Evolutionary conservation across 1,140 invertebrate species (phyloP).

Genomic region (Macrotrachela quadricornifera): DNA sequence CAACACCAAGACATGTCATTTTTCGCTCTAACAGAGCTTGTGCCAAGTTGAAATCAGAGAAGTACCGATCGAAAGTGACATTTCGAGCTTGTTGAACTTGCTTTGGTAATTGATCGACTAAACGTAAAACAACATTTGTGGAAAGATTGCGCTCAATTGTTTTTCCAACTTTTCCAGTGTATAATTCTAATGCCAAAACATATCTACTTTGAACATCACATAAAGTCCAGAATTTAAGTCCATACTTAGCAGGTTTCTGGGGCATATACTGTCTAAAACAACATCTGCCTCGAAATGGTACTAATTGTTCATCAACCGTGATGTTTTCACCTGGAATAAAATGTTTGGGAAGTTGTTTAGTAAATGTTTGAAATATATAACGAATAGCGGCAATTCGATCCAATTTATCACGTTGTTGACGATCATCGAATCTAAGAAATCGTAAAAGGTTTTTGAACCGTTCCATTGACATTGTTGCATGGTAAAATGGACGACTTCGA

Average conservation of each 20-base stretch:
- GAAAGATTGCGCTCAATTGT: too few relatives aligned
- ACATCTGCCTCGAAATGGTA: background rate
- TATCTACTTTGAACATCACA: background rate
- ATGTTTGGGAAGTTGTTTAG: too few relatives aligned
- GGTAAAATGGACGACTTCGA: too few relatives aligned
- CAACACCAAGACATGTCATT: background rate
- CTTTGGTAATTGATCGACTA: too few relatives aligned
- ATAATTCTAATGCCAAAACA: background rate
- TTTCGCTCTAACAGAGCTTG: background rate
- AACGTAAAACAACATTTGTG: too few relatives aligned
- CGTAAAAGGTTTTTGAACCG: too few relatives aligned
- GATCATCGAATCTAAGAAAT: too few relatives aligned
- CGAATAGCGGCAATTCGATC: too few relatives aligned
- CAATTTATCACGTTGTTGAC: too few relatives aligned
- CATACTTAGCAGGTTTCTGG: background rate
- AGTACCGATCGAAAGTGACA: background rate
- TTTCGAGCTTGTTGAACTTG: background rate
- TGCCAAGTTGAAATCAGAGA: background rate
- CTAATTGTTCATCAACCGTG: conserved; percentile 2
- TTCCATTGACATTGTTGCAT: too few relatives aligned
- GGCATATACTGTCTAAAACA: background rate
- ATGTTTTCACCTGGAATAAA: background rate
- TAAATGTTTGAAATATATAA: too few relatives aligned
- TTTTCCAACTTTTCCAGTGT: background rate
- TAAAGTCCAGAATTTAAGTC: background rate